These are phyloP conservation scores for Trichosurus vulpecula DNA, from an alignment of 2,797 vertebrate genomes.

Conservation along the genomic window DNA sequence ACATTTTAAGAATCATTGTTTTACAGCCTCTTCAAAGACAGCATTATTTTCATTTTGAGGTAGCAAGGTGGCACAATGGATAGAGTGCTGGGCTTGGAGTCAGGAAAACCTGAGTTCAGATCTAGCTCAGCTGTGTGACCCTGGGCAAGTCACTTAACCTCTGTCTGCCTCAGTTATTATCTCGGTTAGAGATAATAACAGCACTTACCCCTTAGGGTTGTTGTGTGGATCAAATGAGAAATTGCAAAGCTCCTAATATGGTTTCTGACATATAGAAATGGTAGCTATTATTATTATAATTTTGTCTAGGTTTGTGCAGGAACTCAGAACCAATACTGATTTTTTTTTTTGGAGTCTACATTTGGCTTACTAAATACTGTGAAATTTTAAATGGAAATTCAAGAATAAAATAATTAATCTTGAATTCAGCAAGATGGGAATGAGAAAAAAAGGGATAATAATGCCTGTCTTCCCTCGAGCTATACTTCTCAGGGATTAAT, in stretches of 20 bases:
- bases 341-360: background rate
- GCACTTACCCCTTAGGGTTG: background rate
- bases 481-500: background rate
- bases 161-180: too few species aligned
- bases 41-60: background rate
- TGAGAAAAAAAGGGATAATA: background rate
- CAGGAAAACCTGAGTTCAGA: background rate
- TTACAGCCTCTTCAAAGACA: background rate
- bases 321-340: background rate
- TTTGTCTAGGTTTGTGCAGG: background rate
- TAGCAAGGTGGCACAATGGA: background rate
- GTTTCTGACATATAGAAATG: background rate
- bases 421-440: background rate
- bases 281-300: background rate
- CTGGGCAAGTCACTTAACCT: background rate
- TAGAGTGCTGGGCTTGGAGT: background rate
- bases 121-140: background rate
- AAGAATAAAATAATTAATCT: background rate
- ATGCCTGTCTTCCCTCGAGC: background rate
- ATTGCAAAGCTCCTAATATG: background rate
- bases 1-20: background rate
- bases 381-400: background rate
- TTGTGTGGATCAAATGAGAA: background rate
- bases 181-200: background rate
- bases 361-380: background rate